Percentiles rank a stretch among this genome's conserved stretches.
These are phyloP conservation scores for Botrylloides violaceus DNA, from an alignment of 23 tunicate species.

Conservation along the genomic window DNA sequence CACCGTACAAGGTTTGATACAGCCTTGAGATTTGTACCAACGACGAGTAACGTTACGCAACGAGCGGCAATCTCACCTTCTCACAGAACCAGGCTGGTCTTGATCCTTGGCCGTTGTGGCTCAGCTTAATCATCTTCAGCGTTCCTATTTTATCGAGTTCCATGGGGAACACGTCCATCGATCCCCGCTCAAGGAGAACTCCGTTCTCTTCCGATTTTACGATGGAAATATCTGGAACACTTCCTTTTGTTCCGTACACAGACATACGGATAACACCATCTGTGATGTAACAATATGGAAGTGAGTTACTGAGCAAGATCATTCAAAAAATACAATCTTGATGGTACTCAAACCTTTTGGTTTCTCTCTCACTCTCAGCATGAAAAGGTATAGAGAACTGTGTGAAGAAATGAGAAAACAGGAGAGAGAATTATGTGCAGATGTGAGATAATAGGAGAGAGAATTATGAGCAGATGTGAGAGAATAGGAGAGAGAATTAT, in stretches of 20 bases:
- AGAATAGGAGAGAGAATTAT: no score
- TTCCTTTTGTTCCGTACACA: conserved; percentile 79
- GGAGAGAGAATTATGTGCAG: no score
- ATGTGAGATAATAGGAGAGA: no score
- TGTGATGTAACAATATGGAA: not conserved
- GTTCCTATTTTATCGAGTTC: conserved; percentile 88
- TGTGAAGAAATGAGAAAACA: not conserved
- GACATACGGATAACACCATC: conserved; percentile 57
- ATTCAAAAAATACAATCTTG: no score
- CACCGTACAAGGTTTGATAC: no score
- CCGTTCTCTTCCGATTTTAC: conserved; percentile 86
- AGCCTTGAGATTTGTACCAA: no score
- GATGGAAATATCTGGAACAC: conserved; percentile 45
- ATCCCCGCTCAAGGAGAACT: conserved; percentile 78
- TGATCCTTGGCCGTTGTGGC: conserved; percentile 63
- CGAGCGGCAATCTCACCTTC: conserved; percentile 48
- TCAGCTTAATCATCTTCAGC: conserved; percentile 63
- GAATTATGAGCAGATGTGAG: no score
- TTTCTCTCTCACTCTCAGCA: no score
- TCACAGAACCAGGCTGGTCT: conserved; percentile 88
- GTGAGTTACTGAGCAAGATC: no score
- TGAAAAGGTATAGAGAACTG: not conserved
- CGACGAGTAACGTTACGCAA: no score
- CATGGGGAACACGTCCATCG: conserved; percentile 46
- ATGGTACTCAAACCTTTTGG: no score